Percentiles rank a stretch among this genome's conserved stretches.
phyloP scores from a whole-genome alignment of 23 tunicate genomes.

The Ciona savignyi region DNA sequence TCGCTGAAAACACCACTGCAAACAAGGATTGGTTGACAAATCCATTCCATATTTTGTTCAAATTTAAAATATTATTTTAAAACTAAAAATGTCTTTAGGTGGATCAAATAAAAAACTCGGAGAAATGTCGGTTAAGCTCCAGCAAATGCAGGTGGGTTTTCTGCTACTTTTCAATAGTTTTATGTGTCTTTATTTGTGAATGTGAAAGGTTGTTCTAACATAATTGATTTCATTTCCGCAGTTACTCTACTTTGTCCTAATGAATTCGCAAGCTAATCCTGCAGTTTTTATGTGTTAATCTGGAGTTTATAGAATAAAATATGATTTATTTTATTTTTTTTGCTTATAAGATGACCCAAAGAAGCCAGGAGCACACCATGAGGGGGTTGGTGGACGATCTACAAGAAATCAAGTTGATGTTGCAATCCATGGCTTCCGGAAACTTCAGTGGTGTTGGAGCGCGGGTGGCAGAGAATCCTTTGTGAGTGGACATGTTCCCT shows the following conservation, averaged over 20 bases:
- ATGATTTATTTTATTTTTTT: too few species aligned
- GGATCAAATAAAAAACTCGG: not conserved
- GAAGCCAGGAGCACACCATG: not conserved
- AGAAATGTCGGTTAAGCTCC: not conserved
- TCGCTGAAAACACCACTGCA: too few species aligned
- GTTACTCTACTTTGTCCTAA: too few species aligned
- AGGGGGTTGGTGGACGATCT: not conserved
- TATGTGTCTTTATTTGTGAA: not conserved
- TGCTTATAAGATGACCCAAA: not conserved
- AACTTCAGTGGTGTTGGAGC: not conserved
- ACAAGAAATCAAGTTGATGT: not conserved
- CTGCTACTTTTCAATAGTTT: too few species aligned
- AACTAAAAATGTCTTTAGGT: not conserved
- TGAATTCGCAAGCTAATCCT: too few species aligned
- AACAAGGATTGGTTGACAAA: too few species aligned
- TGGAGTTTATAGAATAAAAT: too few species aligned
- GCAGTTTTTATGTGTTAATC: too few species aligned
- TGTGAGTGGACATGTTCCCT: too few species aligned
- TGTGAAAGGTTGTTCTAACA: not conserved
- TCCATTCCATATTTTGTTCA: too few species aligned
- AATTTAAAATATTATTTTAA: too few species aligned
- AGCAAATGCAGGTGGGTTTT: not conserved
- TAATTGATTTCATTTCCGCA: too few species aligned
- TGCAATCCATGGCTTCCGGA: not conserved
- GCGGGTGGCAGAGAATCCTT: not conserved